A percentile compares a stretch with the other conserved stretches of the same genome.
Evolutionary conservation across 2,888 invertebrate species (phyloP).

Genomic region (Choreutis nemorana): DNA sequence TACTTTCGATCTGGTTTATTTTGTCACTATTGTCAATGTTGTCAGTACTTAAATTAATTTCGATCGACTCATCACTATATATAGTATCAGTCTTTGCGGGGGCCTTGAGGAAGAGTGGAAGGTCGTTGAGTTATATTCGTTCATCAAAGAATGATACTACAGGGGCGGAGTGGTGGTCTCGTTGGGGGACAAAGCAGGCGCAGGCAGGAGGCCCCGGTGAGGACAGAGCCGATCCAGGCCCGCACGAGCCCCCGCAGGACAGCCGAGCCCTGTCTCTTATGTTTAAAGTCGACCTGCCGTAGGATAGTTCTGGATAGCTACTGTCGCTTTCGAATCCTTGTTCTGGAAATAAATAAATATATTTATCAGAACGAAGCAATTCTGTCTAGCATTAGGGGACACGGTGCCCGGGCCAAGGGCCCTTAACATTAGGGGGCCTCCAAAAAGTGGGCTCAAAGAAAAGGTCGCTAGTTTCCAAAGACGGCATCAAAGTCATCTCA

Average conservation of each 20-base stretch:
- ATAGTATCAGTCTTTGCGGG: no score
- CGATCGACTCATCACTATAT: not conserved
- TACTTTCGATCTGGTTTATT: conserved; percentile 5
- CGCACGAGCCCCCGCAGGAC: conserved; percentile 45
- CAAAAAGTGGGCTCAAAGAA: no score
- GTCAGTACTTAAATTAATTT: no score
- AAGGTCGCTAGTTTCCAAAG: no score
- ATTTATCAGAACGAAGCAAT: no score
- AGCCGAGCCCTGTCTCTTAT: conserved; percentile 47
- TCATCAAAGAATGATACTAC: conserved; percentile 68
- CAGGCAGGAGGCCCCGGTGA: conserved; percentile 52
- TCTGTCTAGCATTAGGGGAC: no score
- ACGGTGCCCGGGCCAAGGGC: no score
- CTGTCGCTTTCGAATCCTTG: no score
- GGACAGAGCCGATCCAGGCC: conserved; percentile 47
- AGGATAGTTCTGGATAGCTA: no score
- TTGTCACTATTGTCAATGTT: conserved; percentile 1
- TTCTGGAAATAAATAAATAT: conserved; percentile 26
- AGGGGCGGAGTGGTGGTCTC: conserved; percentile 67
- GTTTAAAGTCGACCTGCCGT: conserved; percentile 35
- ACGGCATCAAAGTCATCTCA: no score
- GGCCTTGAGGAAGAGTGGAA: no score
- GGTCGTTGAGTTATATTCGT: conserved; percentile 43
- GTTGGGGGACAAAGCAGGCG: conserved; percentile 46
- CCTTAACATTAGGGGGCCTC: no score